Base-by-base conservation (phyloP, 2,797 vertebrate genomes). In the Pseudochromis fuscus region DNA sequence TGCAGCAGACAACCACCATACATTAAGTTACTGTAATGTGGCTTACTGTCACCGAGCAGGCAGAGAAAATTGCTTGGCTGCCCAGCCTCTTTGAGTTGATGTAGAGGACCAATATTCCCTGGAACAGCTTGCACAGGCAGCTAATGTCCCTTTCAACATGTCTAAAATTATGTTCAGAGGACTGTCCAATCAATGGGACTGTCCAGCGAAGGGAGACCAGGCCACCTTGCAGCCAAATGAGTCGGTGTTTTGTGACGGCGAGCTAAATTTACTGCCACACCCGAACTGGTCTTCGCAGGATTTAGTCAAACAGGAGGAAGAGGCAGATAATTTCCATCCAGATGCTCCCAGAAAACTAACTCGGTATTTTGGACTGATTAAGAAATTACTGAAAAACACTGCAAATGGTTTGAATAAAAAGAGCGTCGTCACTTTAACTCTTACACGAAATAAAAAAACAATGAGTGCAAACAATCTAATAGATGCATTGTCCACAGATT, bases 121-220 rank as follows among this genome's bases (percentile, higher is more conserved):
- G 45, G 72, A 89, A 86, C 84, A 86, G 84, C 82, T 84, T 84
- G 84, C 81, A 56, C 65, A 76, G 75, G 72, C 81, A 84, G 86
- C 83, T 87, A 88, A 91, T 83, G 81, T 88, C 79, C 82, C 71
- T 89, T 86, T 91, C 83, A 88, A 83, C 87, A 76, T 72, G 45
- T 89, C 87, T 87, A 82, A 89, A 89, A 88, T 91, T 87, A 86
- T 90, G 87, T 87, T 84, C 81, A 70, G 72, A 89, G 77, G 83
- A 79, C 56, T 73, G 79, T 84, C 85, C 78, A 86, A 91, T 90
- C 89, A 88, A 83, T 88, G 75, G 61, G 75, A 82, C 63, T 68
- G 88, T 86, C 73, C 81, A 75, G 80, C 19, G 25, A 86, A 64
- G 72, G 78, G 80, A 70, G 72, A 65, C 73, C 35, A 27, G 72